phyloP scores from a whole-genome alignment of 2,888 invertebrate species.

The Matsumyia berberina region DNA sequence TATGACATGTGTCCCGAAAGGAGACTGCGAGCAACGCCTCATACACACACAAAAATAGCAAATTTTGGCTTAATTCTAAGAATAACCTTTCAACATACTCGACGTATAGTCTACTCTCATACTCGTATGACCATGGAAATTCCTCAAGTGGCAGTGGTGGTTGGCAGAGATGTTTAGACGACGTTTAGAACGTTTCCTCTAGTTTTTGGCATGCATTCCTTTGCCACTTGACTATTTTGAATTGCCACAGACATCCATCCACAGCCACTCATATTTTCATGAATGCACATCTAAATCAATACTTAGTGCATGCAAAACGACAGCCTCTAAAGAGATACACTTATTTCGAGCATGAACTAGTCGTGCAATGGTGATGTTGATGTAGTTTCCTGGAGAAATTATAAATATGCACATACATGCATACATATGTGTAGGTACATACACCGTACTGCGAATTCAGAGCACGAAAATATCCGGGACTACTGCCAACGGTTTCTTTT shows the following conservation, averaged over 20 bases:
- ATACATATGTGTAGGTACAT: no score
- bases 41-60: conserved; percentile 23
- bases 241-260: conserved; percentile 9
- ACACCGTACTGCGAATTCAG: no score
- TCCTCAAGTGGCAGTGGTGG: conserved; percentile 51
- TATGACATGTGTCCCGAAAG: conserved; percentile 33
- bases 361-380: no score
- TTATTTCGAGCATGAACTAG: no score
- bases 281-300: conserved; percentile 9
- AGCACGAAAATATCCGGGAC: no score
- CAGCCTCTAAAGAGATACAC: no score
- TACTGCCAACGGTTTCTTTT: no score
- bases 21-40: conserved; percentile 18
- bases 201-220: conserved; percentile 51
- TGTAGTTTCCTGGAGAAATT: no score
- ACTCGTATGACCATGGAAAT: conserved; percentile 45
- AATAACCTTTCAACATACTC: conserved; percentile 44
- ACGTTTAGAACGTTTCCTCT: conserved; percentile 20
- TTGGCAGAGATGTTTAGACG: conserved; percentile 17
- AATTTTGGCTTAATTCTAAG: conserved; percentile 62
- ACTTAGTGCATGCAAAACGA: background rate
- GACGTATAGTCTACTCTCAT: conserved; percentile 44
- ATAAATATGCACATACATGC: no score
- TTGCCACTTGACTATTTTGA: conserved; percentile 47
- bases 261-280: conserved; percentile 18